Conservation (phyloP, 2,888 invertebrate genomes). For the Lithophane socia region DNA sequence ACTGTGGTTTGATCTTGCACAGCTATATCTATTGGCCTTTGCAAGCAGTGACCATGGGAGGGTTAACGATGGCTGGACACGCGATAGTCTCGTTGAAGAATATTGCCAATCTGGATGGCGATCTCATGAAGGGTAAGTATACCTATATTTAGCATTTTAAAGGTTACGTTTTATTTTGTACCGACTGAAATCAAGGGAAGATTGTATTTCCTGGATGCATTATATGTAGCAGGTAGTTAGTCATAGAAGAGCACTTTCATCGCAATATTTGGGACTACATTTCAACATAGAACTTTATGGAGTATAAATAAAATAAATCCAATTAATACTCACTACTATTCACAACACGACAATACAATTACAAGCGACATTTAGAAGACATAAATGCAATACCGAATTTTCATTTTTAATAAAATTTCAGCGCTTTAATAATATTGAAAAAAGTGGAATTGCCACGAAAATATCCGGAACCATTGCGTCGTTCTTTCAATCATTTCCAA, state of each 20-base stretch:
- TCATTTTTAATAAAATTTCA: neutral
- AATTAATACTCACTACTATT: neutral
- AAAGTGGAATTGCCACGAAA: constrained; percentile 6
- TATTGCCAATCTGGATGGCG: constrained; percentile 52
- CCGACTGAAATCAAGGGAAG: neutral
- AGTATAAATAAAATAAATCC: constrained; percentile 5
- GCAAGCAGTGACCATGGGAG: constrained; percentile 57
- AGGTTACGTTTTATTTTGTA: constrained; percentile 11
- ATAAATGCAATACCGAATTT: constrained; percentile 1
- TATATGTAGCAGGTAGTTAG: neutral
- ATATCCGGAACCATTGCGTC: neutral
- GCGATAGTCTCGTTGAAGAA: constrained; percentile 64
- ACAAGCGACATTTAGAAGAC: neutral
- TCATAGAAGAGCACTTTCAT: neutral
- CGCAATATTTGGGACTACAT: neutral
- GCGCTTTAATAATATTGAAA: neutral
- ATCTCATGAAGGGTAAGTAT: constrained; percentile 31
- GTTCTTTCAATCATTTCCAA: constrained; percentile 41
- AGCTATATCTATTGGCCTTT: constrained; percentile 52
- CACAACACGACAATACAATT: too few species aligned
- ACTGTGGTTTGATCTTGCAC: constrained; percentile 46
- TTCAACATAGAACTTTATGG: neutral
- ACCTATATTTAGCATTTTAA: constrained; percentile 27
- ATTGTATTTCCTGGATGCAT: neutral
- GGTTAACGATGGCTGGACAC: constrained; percentile 60